phyloP scores from a whole-genome alignment of 2,888 invertebrate species.

The Lasiommata megera region DNA sequence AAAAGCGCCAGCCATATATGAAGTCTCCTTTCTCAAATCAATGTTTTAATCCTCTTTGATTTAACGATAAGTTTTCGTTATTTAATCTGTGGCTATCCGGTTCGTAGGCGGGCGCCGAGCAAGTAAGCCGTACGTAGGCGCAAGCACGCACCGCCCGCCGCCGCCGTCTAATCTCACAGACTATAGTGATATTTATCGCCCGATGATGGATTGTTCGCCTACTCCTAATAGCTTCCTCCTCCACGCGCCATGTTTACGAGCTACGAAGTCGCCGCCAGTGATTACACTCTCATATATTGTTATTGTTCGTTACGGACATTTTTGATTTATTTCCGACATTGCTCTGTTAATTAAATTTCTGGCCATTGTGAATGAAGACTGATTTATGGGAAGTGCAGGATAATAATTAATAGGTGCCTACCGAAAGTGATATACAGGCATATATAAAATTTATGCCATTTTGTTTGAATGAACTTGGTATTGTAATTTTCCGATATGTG shows the following conservation, averaged over 20 bases:
- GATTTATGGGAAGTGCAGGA: not conserved
- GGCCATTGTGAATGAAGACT: not conserved
- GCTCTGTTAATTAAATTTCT: constrained; percentile 4
- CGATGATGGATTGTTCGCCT: constrained; percentile 54
- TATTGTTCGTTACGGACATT: constrained; percentile 20
- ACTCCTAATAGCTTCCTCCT: constrained; percentile 35
- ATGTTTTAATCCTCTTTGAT: not conserved
- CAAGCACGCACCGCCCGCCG: constrained; percentile 29
- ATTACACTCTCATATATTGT: constrained; percentile 31
- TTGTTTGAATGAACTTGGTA: too few relatives aligned
- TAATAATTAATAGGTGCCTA: too few relatives aligned
- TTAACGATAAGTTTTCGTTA: constrained; percentile 7
- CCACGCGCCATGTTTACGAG: constrained; percentile 30
- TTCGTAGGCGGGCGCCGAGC: constrained; percentile 34
- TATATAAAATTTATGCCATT: too few relatives aligned
- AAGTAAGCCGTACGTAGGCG: constrained; percentile 41
- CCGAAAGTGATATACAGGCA: too few relatives aligned
- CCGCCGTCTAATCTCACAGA: constrained; percentile 39
- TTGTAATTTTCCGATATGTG: too few relatives aligned
- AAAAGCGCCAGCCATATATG: too few relatives aligned
- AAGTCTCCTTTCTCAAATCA: too few relatives aligned
- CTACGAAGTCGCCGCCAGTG: constrained; percentile 20
- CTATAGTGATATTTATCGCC: constrained; percentile 51
- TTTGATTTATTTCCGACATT: not conserved
- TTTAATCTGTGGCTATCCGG: constrained; percentile 26